Evolutionary conservation across 1,140 invertebrate species (phyloP).

Genomic region (Zaprionus davidi): DNA sequence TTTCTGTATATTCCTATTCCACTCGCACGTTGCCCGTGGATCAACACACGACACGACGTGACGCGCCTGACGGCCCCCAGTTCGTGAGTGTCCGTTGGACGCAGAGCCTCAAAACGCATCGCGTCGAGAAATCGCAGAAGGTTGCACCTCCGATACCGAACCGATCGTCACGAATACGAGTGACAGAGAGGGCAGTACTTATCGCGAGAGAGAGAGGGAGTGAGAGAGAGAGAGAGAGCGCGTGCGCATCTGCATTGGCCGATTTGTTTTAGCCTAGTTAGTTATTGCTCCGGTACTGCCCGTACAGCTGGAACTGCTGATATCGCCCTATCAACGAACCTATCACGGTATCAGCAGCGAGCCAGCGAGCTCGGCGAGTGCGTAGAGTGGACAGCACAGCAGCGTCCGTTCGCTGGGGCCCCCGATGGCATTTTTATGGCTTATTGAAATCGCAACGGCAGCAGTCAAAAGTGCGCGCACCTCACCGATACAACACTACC

Average conservation of each 20-base stretch:
- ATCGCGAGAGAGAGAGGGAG: neutral
- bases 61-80: slow-evolving; percentile 33
- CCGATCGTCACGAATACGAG: slow-evolving; percentile 14
- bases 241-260: slow-evolving; percentile 47
- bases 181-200: neutral
- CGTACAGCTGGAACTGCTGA: neutral
- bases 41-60: slow-evolving; percentile 24
- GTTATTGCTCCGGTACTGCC: neutral
- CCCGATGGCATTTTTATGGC: slow-evolving; percentile 64
- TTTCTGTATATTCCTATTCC: neutral
- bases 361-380: slow-evolving; percentile 7
- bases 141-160: neutral
- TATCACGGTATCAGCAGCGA: slow-evolving; percentile 5
- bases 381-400: slow-evolving; percentile 38
- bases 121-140: slow-evolving; percentile 34
- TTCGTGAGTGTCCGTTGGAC: slow-evolving; percentile 50
- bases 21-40: slow-evolving; percentile 26
- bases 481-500: slow-evolving; percentile 45
- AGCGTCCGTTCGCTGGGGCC: slow-evolving; percentile 15
- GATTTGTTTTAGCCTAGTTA: slow-evolving; percentile 57
- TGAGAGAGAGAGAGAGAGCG: slow-evolving; percentile 13
- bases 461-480: slow-evolving; percentile 74
- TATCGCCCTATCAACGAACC: slow-evolving; percentile 28
- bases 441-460: slow-evolving; percentile 66
- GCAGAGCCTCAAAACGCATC: slow-evolving; percentile 41